phyloP scores from a whole-genome alignment of 2,888 invertebrate species.

The Macroteleia sp. region DNA sequence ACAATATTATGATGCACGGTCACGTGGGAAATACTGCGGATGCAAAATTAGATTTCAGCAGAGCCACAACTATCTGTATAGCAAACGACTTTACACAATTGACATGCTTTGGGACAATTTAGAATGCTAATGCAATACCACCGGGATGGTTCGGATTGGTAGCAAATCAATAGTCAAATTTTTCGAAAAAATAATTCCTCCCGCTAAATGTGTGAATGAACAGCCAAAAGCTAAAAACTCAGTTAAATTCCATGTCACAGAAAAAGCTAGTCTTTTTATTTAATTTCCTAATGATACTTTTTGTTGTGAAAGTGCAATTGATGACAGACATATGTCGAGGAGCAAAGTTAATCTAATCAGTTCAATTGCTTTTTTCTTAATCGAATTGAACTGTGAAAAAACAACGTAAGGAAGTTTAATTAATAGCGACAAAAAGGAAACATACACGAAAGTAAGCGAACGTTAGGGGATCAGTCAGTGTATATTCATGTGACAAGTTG shows the following conservation, averaged over 20 bases:
- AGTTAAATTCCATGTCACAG: too few species aligned
- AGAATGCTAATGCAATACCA: constrained; percentile 24
- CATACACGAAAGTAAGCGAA: constrained; percentile 2
- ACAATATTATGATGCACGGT: constrained; percentile 59
- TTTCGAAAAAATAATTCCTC: too few species aligned
- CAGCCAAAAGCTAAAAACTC: too few species aligned
- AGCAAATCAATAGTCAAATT: background rate
- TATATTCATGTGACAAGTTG: constrained; percentile 37
- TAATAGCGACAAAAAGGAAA: constrained; percentile 33
- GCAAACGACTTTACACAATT: constrained; percentile 35
- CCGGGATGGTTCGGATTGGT: background rate
- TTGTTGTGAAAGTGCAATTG: too few species aligned
- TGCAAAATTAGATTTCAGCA: constrained; percentile 41
- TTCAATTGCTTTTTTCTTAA: constrained; percentile 2
- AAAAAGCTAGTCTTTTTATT: too few species aligned
- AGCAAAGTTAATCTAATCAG: constrained; percentile 3
- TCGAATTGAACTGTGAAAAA: constrained; percentile 4
- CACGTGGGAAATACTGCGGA: constrained; percentile 58
- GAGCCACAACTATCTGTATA: constrained; percentile 23
- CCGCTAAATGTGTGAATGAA: too few species aligned
- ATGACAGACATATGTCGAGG: too few species aligned
- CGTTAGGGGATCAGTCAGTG: constrained; percentile 7
- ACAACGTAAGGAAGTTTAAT: constrained; percentile 24
- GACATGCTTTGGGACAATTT: constrained; percentile 23
- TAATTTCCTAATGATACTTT: too few species aligned